Evolutionary conservation across 2,113 vertebrate species (phyloP).

Genomic region (Aramus guarauna): DNA sequence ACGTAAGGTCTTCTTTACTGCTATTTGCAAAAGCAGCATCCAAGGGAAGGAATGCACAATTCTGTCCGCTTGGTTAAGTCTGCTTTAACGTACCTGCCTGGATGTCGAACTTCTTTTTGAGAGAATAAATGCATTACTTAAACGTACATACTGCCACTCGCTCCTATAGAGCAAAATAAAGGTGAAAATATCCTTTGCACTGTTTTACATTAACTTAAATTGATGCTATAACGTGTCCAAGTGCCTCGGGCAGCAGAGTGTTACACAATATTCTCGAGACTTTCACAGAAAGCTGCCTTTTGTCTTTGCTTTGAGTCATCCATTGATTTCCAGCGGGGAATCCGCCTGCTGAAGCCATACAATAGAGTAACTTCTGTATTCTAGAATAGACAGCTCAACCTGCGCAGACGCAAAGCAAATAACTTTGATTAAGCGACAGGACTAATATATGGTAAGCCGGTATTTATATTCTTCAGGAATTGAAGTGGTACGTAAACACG

Average conservation of each 20-base stretch:
- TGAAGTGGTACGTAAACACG: background rate
- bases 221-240: background rate
- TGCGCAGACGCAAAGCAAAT: background rate
- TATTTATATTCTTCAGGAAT: background rate
- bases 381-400: background rate
- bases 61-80: background rate
- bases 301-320: background rate
- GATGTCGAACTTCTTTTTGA: background rate
- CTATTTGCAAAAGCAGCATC: background rate
- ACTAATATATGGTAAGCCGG: background rate
- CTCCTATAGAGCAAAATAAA: background rate
- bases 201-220: background rate
- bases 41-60: background rate
- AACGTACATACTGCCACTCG: background rate
- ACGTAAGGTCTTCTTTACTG: background rate
- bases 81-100: background rate
- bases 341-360: background rate
- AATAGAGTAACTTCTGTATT: background rate
- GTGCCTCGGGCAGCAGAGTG: background rate
- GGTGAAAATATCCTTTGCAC: background rate
- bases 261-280: background rate
- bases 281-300: background rate
- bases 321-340: background rate
- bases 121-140: background rate
- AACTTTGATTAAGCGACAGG: no score